phyloP scores from a whole-genome alignment of 2,113 vertebrate genomes.

The Grantiella picta region DNA sequence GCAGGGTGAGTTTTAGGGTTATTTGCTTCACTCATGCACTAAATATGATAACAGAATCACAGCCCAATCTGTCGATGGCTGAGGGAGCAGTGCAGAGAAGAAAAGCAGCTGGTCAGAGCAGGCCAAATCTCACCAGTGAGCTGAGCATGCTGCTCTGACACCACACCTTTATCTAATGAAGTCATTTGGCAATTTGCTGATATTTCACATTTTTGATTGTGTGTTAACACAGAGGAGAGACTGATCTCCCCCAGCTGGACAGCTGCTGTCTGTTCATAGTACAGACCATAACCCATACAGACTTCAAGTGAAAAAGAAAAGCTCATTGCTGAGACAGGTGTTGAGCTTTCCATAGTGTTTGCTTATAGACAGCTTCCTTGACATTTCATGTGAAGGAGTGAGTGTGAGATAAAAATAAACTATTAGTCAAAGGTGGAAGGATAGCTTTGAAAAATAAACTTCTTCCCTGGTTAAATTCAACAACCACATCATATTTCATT shows the following conservation, averaged over 20 bases:
- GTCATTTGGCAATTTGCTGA: neutral
- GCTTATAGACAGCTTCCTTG: constrained; percentile 6
- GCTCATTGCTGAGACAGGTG: constrained; percentile 15
- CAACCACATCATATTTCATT: neutral
- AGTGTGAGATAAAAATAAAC: constrained; percentile 32
- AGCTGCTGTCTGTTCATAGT: neutral
- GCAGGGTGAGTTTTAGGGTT: neutral
- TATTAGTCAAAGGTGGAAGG: constrained; percentile 7
- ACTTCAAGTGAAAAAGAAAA: constrained; percentile 7
- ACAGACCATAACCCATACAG: neutral
- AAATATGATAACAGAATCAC: neutral
- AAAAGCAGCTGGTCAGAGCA: constrained; percentile 21
- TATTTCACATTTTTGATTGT: constrained; percentile 2
- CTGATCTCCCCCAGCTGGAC: neutral
- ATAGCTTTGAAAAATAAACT: constrained; percentile 18
- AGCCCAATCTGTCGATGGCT: neutral
- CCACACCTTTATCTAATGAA: neutral
- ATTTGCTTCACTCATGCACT: neutral
- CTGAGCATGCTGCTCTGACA: neutral
- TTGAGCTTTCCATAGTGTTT: constrained; percentile 32
- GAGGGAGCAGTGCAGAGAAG: neutral
- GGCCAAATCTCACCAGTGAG: neutral
- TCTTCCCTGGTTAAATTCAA: neutral
- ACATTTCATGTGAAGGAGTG: neutral
- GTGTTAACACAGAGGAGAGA: neutral